A percentile compares a stretch with the other conserved stretches of the same genome.
phyloP scores from a whole-genome alignment of 2,113 vertebrate species.

The Silurus glanis region DNA sequence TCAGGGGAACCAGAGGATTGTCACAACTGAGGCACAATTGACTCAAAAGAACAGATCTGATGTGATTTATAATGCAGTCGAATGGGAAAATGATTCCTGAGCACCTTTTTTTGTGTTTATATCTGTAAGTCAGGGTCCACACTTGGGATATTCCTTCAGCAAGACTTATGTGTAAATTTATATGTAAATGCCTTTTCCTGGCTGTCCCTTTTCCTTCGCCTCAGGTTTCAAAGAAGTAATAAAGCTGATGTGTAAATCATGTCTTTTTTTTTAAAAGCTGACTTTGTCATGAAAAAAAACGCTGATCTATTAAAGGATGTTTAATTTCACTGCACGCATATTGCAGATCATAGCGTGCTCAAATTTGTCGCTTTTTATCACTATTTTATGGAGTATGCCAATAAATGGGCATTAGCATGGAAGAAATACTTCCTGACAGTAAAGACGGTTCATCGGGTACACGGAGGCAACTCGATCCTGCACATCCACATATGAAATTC shows the following conservation, averaged over 20 bases:
- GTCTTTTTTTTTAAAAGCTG: slow-evolving; percentile 22
- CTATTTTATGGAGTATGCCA: slow-evolving; percentile 22
- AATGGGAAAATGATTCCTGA: slow-evolving; percentile 27
- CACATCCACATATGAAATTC: slow-evolving; percentile 40
- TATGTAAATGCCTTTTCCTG: not conserved
- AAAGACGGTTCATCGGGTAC: slow-evolving; percentile 50
- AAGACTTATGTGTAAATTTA: not conserved
- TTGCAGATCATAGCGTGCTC: slow-evolving; percentile 5
- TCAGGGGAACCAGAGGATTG: slow-evolving; percentile 27
- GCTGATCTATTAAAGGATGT: slow-evolving; percentile 43
- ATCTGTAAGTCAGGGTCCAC: slow-evolving; percentile 12
- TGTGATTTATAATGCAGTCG: slow-evolving; percentile 36
- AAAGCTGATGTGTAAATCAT: slow-evolving; percentile 25
- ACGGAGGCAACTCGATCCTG: slow-evolving; percentile 32
- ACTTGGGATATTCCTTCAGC: not conserved
- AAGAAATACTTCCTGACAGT: slow-evolving; percentile 45
- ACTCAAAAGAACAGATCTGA: slow-evolving; percentile 42
- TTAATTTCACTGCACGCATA: slow-evolving; percentile 34
- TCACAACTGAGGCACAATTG: slow-evolving; percentile 36
- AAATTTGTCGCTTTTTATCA: slow-evolving; percentile 40
- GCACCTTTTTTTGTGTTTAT: not conserved
- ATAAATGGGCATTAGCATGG: slow-evolving; percentile 3
- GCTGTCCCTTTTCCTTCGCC: not conserved
- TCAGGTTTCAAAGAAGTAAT: slow-evolving; percentile 28
- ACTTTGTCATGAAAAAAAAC: slow-evolving; percentile 40